Conservation (phyloP, 1,140 invertebrate species). For the Thaumatotibia leucotreta region DNA sequence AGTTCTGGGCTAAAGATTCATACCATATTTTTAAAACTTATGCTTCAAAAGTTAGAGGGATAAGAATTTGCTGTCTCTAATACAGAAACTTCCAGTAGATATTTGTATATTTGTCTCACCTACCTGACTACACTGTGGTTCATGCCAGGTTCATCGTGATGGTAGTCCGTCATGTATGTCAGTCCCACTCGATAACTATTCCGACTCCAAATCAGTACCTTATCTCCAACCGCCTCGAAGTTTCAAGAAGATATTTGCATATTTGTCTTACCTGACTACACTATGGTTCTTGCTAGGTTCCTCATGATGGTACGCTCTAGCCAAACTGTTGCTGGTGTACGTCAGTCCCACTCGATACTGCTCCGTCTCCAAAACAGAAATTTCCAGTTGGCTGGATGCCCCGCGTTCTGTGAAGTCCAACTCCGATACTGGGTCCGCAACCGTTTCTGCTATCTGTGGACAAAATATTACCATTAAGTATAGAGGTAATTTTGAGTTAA, state of each 20-base stretch:
- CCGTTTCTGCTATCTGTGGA: constrained; percentile 55
- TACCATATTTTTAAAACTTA: no score
- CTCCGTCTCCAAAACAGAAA: constrained; percentile 49
- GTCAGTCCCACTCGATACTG: constrained; percentile 53
- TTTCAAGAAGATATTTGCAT: background rate
- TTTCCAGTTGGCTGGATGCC: constrained; percentile 54
- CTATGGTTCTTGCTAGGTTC: background rate
- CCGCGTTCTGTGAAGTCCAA: constrained; percentile 61
- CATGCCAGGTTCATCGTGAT: no score
- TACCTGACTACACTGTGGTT: no score
- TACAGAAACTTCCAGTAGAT: no score
- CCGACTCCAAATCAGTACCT: no score
- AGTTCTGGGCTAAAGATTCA: no score
- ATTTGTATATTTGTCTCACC: no score
- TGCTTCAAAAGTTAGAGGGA: no score
- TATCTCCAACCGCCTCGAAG: background rate
- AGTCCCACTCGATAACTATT: no score
- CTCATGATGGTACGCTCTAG: constrained; percentile 43
- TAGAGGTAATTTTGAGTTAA: no score
- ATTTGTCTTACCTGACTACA: constrained; percentile 29
- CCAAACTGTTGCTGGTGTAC: constrained; percentile 48
- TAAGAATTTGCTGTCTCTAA: no score
- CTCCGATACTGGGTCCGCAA: constrained; percentile 45
- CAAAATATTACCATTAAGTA: background rate
- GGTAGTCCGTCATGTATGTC: no score